Base-by-base conservation (phyloP, 2,888 invertebrate genomes). In the Eupelmus urozonus region DNA sequence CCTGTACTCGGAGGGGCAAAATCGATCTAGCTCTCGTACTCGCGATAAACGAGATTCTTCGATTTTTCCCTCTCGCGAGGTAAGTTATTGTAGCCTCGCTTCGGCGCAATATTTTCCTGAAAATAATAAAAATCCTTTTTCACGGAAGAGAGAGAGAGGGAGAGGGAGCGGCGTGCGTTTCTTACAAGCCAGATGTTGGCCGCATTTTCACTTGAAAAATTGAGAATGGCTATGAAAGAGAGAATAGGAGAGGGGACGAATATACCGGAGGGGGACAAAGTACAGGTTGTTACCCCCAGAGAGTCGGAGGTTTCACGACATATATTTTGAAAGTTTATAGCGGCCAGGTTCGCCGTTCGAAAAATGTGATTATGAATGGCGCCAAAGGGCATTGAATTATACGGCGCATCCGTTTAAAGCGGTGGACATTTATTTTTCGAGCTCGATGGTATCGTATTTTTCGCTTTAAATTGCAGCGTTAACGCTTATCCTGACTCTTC, bases 311-410 rank as follows among this genome's bases (percentile, higher is more conserved):
- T 67, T 65, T 45, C 55, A 53, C 70, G 70, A 57, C 65, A 71
- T 66, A 57, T 40, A 71, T 76, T 65, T 73, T 25, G 45, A 67
- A 78, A 67, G 62, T 72, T 72, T 73, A 78, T 55, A 45, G 53
- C 67, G 25, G 51, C 45, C 23, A 34, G 20, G 23, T 59, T 16
- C 7, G 7, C 29, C n/a, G 29, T 49, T 45, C 23, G 59, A 71
- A 76, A 74, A 76, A 76, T 69, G 69, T 23, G 66, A 76, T 69
- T 76, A 74, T 62, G 62, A 69, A 69, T 62, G 74, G 74, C 74
- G 51, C 66, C 74, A 53, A 60, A 40, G 66, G 74, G 25, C 27
- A 49, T 66, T 74, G 66, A 74, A 74, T 74, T 66, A 67, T 74
- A 62, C 63, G 55, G 63, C 72, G 59, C 51, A 59, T 66, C 45